Conservation (phyloP, 2,113 vertebrate species). For the Heterochromis multidens region DNA sequence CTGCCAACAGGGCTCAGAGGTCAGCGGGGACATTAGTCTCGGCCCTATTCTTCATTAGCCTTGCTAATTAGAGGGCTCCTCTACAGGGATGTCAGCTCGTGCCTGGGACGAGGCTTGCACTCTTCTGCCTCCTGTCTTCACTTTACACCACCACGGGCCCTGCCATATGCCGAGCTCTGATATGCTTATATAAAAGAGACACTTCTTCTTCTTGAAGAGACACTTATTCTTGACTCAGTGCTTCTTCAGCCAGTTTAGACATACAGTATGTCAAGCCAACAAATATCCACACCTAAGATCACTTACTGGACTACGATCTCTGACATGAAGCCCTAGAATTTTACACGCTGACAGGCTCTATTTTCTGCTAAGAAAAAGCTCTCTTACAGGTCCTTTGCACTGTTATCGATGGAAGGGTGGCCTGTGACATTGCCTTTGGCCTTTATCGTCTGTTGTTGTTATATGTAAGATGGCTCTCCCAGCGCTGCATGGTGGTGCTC, state of each 20-base stretch:
- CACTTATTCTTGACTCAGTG: constrained; percentile 1
- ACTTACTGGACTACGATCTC: constrained; percentile 2
- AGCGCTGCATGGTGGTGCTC: not conserved
- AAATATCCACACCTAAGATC: constrained; percentile 15
- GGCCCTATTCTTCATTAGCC: constrained; percentile 68
- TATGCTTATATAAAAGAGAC: not conserved
- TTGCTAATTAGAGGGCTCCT: constrained; percentile 65
- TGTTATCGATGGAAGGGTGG: constrained; percentile 51
- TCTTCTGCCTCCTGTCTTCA: constrained; percentile 38
- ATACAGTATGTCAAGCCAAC: constrained; percentile 22
- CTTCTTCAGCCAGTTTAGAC: constrained; percentile 24
- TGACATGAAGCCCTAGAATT: constrained; percentile 36
- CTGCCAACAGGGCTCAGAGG: constrained; percentile 51
- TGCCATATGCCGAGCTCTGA: constrained; percentile 19
- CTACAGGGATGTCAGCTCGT: constrained; percentile 52
- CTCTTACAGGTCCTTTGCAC: constrained; percentile 57
- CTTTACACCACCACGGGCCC: constrained; percentile 16
- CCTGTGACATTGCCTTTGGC: constrained; percentile 67
- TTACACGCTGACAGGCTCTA: constrained; percentile 28
- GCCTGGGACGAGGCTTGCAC: constrained; percentile 14
- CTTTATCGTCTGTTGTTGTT: constrained; percentile 55
- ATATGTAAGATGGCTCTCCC: constrained; percentile 44
- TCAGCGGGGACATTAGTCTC: constrained; percentile 65
- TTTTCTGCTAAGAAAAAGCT: constrained; percentile 49
- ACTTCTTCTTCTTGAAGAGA: not conserved